phyloP scores from a whole-genome alignment of 2,888 invertebrate species.

The Pegoplata infirma region DNA sequence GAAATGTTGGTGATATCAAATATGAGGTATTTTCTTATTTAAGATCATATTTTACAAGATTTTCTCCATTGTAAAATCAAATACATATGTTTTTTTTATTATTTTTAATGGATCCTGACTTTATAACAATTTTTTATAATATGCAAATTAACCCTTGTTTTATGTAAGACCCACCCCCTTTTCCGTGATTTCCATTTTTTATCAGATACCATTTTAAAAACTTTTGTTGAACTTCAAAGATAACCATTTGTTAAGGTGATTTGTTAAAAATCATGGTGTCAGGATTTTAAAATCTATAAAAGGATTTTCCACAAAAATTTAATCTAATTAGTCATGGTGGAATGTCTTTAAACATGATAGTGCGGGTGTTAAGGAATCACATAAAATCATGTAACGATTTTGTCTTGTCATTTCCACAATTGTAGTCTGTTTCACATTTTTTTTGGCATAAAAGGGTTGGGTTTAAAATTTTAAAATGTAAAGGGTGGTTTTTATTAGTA shows the following conservation, averaged over 20 bases:
- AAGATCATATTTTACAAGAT: too few relatives aligned
- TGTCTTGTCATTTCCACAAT: not conserved
- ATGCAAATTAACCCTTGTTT: slow-evolving; percentile 28
- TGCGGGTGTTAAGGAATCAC: slow-evolving; percentile 25
- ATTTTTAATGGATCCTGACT: too few relatives aligned
- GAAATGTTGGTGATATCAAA: too few relatives aligned
- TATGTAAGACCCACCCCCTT: not conserved
- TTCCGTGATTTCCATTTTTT: not conserved
- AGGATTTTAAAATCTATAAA: slow-evolving; percentile 7
- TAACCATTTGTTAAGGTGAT: slow-evolving; percentile 39
- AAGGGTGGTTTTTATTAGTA: not conserved
- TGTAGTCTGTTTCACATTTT: not conserved
- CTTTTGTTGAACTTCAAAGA: too few relatives aligned
- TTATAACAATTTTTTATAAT: not conserved
- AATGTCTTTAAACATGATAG: not conserved
- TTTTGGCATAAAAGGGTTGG: slow-evolving; percentile 4
- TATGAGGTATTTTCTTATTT: too few relatives aligned
- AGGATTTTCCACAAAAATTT: slow-evolving; percentile 7
- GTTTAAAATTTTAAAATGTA: slow-evolving; percentile 10
- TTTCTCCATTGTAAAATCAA: not conserved
- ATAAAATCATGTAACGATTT: not conserved
- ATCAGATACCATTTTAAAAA: slow-evolving; percentile 33
- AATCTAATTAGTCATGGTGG: slow-evolving; percentile 39
- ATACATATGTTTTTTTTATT: too few relatives aligned
- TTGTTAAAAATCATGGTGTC: slow-evolving; percentile 20